Evolutionary conservation across 2,797 vertebrate genomes (phyloP).

Genomic region (Valencia hispanica): DNA sequence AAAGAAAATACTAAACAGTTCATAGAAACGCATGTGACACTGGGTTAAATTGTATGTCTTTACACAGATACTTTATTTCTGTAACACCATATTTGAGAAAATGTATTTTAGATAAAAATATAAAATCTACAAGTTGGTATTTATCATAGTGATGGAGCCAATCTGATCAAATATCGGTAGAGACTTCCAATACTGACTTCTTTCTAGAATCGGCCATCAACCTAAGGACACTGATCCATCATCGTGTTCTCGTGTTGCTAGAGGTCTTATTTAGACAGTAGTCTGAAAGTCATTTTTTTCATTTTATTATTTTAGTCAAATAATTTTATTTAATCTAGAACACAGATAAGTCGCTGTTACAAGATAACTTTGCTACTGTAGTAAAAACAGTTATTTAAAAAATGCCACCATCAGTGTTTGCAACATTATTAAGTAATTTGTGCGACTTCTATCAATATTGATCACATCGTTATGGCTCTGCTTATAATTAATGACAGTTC

Average conservation of each 20-base stretch:
- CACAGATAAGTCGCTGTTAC: not conserved
- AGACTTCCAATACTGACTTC: not conserved
- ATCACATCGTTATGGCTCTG: not conserved
- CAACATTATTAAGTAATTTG: not conserved
- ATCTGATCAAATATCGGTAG: not conserved
- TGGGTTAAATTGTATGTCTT: not conserved
- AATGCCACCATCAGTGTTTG: no score
- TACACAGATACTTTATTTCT: not conserved
- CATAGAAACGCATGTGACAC: not conserved
- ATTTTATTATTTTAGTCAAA: not conserved
- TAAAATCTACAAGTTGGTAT: no score
- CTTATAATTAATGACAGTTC: not conserved
- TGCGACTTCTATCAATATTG: not conserved
- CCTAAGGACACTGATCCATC: no score
- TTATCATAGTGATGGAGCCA: not conserved
- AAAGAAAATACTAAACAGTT: slow-evolving; percentile 28
- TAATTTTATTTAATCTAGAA: not conserved
- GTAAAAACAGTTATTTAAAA: no score
- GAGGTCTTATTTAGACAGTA: no score
- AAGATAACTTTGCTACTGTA: no score
- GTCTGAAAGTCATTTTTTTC: no score
- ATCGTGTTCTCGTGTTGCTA: no score
- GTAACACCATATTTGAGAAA: not conserved
- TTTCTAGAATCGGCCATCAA: not conserved
- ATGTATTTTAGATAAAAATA: no score